Evolutionary conservation across 2,888 invertebrate species (phyloP), one percentile per base, ranked within the genome.

Genomic region (Desoria tigrina): DNA sequence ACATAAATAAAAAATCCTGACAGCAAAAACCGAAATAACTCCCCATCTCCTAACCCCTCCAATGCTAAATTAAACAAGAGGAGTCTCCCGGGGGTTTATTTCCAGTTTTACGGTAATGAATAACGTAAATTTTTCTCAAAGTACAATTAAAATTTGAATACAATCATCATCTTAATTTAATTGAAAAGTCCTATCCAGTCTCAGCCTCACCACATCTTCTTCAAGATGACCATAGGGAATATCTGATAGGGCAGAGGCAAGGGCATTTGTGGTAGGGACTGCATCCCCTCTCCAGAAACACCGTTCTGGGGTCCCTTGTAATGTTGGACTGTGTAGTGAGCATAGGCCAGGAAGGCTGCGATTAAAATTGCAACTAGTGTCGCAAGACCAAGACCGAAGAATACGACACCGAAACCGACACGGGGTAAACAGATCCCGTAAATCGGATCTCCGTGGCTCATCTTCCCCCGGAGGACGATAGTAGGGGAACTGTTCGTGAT

Each of bases 371-470:
- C 91, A 2, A 92, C 88, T 1, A 93, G 90, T 0, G 93, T 92
- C 0, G 92, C 90, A 11, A 92, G 87, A 0, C 92, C 90, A 0
- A 92, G 90, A 16, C 92, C 85, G 59, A 93, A 90, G 81, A 94
- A 94, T 18, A 94, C 84, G 3, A 92, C 88, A 76, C 92, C 92
- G 79, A 94, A 94, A 27, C 92, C 90, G 0, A 92, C 88, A 26
- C 92, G 90, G 0, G 93, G 93, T 84, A 94, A 87, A 78, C 93
- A 94, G 59, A 94, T 91, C 32, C 93, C 93, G 79, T 94, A 94
- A 7, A 94, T 91, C 27, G 81, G 73, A n/a, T 93, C 93, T 79
- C 93, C 92, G 55, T 58, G 45, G 6, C 39, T 24, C 1, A 53
- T 49, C 56, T 68, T 69, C 18, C 74, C 76, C 27, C 68, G 62